Evolutionary conservation across 2,888 invertebrate species (phyloP), one percentile per base, ranked within the genome.

Genomic region (Spisula solida): DNA sequence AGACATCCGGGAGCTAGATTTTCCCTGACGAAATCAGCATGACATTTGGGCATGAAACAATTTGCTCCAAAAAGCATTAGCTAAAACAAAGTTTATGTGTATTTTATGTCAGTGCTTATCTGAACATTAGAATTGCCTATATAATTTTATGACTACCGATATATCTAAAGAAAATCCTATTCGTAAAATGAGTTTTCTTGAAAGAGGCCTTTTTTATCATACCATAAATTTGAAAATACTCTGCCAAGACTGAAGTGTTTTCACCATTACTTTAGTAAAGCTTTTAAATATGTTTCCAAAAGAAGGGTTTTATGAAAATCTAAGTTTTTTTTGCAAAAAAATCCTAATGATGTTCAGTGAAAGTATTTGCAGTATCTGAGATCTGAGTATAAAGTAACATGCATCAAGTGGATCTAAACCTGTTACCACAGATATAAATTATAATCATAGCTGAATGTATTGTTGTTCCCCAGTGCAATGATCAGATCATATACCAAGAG

Each of bases 21-120:
- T 48, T 80, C 80, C 80, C 48, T 20, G 20, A 80, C 80, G 14
- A 48, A 84, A 55, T 6, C 85, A 85, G 85, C 79, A 78, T 51
- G 84, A 78, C 55, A 78, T 84, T 83, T 78, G 75, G 75, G 75
- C 29, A 51, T 78, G 84, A 75, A 84, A 51, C 34, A 75, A 51
- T 78, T 84, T 48, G 29, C 79, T 78, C 20, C n/a, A 29, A 78
- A 85, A 85, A 78, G 51, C 51, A 78, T 85, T 79, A 85, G 31
- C 79, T 85, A 55, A 55, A 78, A 78, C 78, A 85, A 47, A 79
- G 75, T 85, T 85, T 85, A 85, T 79, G 85, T 25, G 25, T 41
- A 78, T 85, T 85, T 85, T 85, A 85, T 85, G 20, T 56, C 56
- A 16, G 78, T 79, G 51, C 56, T 78, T 85, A 85, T 85, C 85